Conservation (phyloP, 2,888 invertebrate genomes). For the Teleiodes luculella region DNA sequence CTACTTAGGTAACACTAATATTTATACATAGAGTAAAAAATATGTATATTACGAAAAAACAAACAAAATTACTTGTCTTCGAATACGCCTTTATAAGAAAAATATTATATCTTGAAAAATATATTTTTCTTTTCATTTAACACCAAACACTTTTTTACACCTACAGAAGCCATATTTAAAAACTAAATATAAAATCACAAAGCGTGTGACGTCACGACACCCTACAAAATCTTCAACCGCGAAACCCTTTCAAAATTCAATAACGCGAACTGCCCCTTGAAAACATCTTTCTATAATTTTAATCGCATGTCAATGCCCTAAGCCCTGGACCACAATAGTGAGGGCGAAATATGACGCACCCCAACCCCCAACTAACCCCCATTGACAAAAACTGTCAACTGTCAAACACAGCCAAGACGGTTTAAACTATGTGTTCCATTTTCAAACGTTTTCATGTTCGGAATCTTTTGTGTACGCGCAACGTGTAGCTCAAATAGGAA, state of each 20-base stretch:
- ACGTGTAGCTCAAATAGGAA: constrained; percentile 29
- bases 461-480: constrained; percentile 51
- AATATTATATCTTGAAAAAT: too few species aligned
- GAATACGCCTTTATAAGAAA: too few species aligned
- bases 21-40: too few species aligned
- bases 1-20: too few species aligned
- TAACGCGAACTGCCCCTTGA: constrained; percentile 44
- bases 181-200: neutral
- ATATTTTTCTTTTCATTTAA: too few species aligned
- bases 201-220: constrained; percentile 2
- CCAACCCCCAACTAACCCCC: constrained; percentile 59
- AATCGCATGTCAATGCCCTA: constrained; percentile 67
- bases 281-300: constrained; percentile 70
- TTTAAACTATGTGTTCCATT: constrained; percentile 73
- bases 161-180: neutral
- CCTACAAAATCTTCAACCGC: constrained; percentile 27
- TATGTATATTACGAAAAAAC: too few species aligned
- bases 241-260: constrained; percentile 50
- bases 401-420: constrained; percentile 74
- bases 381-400: constrained; percentile 77
- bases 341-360: constrained; percentile 60
- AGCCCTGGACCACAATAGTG: constrained; percentile 34
- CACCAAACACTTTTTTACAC: too few species aligned
- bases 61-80: too few species aligned
- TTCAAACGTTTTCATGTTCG: constrained; percentile 60